Base-by-base conservation (phyloP, 2,888 invertebrate species). In the Sarcophaga carnaria region DNA sequence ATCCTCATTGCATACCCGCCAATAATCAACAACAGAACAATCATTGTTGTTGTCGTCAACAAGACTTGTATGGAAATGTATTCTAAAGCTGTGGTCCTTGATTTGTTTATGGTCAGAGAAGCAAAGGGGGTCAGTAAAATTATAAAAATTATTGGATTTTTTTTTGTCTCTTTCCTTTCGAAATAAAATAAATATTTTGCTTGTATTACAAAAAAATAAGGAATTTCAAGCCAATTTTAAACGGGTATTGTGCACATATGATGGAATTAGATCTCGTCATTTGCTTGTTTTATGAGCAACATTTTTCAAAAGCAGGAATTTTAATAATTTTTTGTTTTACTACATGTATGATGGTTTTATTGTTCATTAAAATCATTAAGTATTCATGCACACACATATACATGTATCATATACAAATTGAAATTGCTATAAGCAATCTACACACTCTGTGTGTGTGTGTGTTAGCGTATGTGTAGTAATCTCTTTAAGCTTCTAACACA, bases 1-100 rank as follows among this genome's bases (percentile, higher is more conserved):
- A 59, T 17, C 14, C 37, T 12, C 25, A 11, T 10, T 11, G 14
- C 27, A 45, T 37, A 5, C 22, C 47, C 20, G 22, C 47, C 20
- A 17, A 69, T 45, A 6, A 47, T 11, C 8, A 69, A 20, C 45
- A 47, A 47, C 69, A 69, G 10, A 37, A 4, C 8, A 27, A 17
- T 45, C n/a, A n/a, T 77, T 25, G 22, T 77, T 25, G 22, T 20
- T 4, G 22, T 22, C 37, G 20, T 54, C 59, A 71, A 63, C 27
- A 27, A 64, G 3, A 71, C 12, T 22, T 3, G 10, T 0, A 79
- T 12, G 47, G 17, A 10, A 10, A 54, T 54, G 64, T 71, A 71
- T 54, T 20, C 63, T 69, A 37, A 49, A 75, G 66, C 66, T 72
- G 71, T 71, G 59, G 66, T 77, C 45, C 77, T 27, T 49, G 69